phyloP scores from a whole-genome alignment of 2,888 invertebrate species.

The Pediacus dermestoides region DNA sequence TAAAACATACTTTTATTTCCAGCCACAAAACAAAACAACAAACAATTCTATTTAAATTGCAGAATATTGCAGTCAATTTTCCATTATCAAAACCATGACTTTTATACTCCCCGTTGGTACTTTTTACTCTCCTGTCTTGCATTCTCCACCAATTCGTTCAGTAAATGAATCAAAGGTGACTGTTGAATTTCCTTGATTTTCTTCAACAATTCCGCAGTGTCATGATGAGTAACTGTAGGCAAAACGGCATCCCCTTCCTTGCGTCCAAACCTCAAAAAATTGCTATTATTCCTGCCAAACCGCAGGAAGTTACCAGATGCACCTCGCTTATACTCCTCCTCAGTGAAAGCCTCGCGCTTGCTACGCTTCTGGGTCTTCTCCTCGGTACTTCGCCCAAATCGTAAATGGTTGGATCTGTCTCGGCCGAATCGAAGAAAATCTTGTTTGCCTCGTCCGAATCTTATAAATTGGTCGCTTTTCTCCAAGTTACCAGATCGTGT shows the following conservation, averaged over 20 bases:
- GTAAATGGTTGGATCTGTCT: constrained; percentile 22
- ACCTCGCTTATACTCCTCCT: constrained; percentile 22
- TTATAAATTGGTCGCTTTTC: constrained; percentile 36
- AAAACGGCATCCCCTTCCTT: constrained; percentile 10
- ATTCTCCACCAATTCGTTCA: constrained; percentile 7
- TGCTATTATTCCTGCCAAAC: constrained; percentile 36
- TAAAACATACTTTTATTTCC: too few relatives aligned
- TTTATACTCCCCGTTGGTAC: too few relatives aligned
- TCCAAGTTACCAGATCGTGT: constrained; percentile 30
- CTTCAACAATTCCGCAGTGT: constrained; percentile 1
- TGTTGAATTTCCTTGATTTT: constrained; percentile 1
- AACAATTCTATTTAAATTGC: too few relatives aligned
- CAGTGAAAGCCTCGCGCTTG: constrained; percentile 23
- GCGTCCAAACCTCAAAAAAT: constrained; percentile 36
- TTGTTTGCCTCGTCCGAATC: constrained; percentile 34
- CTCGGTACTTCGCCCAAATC: constrained; percentile 27
- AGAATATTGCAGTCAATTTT: too few relatives aligned
- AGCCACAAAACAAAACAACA: too few relatives aligned
- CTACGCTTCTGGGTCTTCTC: constrained; percentile 23
- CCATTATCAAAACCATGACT: too few relatives aligned
- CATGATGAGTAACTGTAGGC: neutral
- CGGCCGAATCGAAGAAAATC: constrained; percentile 28
- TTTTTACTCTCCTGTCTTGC: too few relatives aligned
- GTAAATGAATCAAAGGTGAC: constrained; percentile 1
- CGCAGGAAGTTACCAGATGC: constrained; percentile 28